These are phyloP conservation scores for Crocodylus rhombifer DNA, from an alignment of 2,797 vertebrate species.

Conservation along the genomic window DNA sequence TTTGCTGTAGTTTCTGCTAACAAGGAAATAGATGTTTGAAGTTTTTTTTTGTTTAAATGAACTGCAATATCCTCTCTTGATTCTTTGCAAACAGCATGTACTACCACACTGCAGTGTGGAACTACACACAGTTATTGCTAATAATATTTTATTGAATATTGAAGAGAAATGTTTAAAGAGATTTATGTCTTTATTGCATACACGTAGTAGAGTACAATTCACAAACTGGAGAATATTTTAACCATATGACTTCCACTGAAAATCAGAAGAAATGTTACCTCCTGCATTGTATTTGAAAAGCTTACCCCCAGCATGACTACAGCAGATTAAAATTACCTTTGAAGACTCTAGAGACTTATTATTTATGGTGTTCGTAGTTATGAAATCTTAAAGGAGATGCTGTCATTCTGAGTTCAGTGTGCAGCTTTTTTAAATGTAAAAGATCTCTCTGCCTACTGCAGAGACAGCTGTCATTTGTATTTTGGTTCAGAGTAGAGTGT, in stretches of 20 bases:
- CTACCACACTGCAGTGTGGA: not conserved
- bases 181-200: not conserved
- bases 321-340: slow-evolving; percentile 32
- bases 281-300: slow-evolving; percentile 37
- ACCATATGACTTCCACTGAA: slow-evolving; percentile 22
- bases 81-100: not conserved
- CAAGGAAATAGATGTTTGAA: not conserved
- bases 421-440: not conserved
- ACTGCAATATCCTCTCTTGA: not conserved
- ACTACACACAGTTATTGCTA: not conserved
- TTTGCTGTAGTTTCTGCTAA: not conserved
- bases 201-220: not conserved
- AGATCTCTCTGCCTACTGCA: not conserved
- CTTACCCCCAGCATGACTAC: slow-evolving; percentile 7
- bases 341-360: not conserved
- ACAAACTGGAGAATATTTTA: not conserved
- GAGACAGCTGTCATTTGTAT: not conserved
- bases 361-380: not conserved
- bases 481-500: not conserved
- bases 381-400: not conserved
- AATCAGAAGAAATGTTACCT: slow-evolving; percentile 7
- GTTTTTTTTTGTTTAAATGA: not conserved
- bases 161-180: not conserved
- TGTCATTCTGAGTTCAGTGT: slow-evolving; percentile 11
- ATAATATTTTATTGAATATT: not conserved